phyloP scores from a whole-genome alignment of 2,113 vertebrate species.

The Monopterus albus region DNA sequence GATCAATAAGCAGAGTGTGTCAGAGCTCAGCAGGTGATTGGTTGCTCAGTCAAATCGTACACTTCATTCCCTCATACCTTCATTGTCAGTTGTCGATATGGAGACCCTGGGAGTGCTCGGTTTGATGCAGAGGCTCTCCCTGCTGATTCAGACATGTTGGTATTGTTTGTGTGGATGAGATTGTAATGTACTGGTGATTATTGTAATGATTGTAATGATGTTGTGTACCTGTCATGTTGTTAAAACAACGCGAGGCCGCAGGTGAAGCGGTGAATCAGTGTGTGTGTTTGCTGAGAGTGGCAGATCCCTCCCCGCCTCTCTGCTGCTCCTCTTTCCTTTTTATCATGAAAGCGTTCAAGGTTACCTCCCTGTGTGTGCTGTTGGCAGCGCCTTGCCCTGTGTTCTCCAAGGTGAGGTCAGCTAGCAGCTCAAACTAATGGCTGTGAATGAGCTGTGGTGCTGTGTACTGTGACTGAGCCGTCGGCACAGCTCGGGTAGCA shows the following conservation, averaged over 20 bases:
- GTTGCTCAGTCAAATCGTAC: too few relatives aligned
- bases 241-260: background rate
- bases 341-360: constrained; percentile 38
- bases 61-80: too few relatives aligned
- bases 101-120: too few relatives aligned
- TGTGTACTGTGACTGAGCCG: constrained; percentile 8
- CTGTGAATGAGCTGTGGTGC: background rate
- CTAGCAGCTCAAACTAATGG: background rate
- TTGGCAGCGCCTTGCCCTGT: background rate
- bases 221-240: background rate
- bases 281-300: background rate
- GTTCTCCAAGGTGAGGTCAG: constrained; percentile 10
- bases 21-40: too few relatives aligned
- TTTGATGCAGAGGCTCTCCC: too few relatives aligned
- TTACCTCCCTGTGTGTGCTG: constrained; percentile 12
- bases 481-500: too few relatives aligned
- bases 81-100: too few relatives aligned
- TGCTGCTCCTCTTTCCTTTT: constrained; percentile 29
- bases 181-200: too few relatives aligned
- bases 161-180: too few relatives aligned
- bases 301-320: background rate
- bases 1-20: too few relatives aligned
- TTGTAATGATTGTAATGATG: background rate
- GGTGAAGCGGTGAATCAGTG: background rate
- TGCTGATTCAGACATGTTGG: too few relatives aligned